These are phyloP conservation scores for Styela clava DNA, from an alignment of 23 tunicate genomes.

Conservation along the genomic window DNA sequence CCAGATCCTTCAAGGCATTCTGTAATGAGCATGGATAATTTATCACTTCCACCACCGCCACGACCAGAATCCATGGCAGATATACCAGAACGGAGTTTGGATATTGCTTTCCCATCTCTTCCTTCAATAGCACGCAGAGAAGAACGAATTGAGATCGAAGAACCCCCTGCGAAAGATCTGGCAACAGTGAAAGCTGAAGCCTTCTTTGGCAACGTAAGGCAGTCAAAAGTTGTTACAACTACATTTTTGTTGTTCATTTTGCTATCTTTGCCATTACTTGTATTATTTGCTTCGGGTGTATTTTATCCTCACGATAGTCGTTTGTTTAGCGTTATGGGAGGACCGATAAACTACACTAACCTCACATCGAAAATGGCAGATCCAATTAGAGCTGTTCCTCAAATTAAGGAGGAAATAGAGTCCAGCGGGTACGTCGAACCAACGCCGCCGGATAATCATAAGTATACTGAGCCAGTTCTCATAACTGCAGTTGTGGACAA, in stretches of 20 bases:
- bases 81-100: not conserved
- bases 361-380: not conserved
- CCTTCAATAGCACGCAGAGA: slow-evolving; percentile 12
- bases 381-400: too few relatives aligned
- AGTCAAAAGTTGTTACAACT: slow-evolving; percentile 6
- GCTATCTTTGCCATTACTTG: not conserved
- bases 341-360: not conserved
- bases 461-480: not conserved
- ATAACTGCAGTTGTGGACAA: not conserved
- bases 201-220: slow-evolving; percentile 24
- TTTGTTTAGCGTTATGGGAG: not conserved
- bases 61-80: slow-evolving; percentile 29
- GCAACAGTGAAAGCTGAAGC: slow-evolving; percentile 13
- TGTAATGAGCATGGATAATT: slow-evolving; percentile 12
- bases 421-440: not conserved
- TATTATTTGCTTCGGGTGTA: slow-evolving; percentile 1
- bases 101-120: slow-evolving; percentile 21
- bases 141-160: not conserved
- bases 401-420: not conserved
- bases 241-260: not conserved
- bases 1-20: not conserved
- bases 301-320: slow-evolving; percentile 17
- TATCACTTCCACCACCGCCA: slow-evolving; percentile 29
- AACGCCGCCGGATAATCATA: not conserved
- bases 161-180: not conserved